A percentile compares a stretch with the other conserved stretches of the same genome.
These are phyloP conservation scores for Microtus pennsylvanicus DNA, from an alignment of 2,113 vertebrate genomes.

Conservation along the genomic window DNA sequence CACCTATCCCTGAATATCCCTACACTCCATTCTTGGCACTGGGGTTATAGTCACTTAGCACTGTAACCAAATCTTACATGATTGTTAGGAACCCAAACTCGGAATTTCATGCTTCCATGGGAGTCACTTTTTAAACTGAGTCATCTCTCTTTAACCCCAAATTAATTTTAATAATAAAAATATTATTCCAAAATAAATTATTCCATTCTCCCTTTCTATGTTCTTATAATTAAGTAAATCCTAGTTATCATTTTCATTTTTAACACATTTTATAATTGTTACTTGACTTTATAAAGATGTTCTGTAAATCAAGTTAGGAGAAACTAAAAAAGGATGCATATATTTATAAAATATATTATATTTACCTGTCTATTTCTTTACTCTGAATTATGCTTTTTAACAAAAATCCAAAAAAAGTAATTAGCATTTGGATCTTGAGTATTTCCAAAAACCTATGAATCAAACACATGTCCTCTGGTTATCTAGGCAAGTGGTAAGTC, in stretches of 20 bases:
- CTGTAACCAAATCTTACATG: not conserved
- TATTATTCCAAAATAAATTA: not conserved
- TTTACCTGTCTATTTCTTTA: not conserved
- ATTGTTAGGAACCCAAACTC: not conserved
- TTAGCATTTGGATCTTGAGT: not conserved
- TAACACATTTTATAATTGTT: not conserved
- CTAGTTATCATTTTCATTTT: not conserved
- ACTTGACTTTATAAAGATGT: not conserved
- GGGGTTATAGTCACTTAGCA: not conserved
- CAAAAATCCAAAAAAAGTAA: no score
- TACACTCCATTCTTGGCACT: not conserved
- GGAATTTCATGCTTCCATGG: not conserved
- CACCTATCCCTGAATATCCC: not conserved
- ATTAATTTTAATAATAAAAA: not conserved
- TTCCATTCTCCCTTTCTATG: not conserved
- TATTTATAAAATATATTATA: not conserved
- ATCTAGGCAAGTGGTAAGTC: not conserved
- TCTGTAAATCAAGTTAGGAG: not conserved
- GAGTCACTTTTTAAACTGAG: not conserved
- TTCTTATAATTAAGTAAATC: not conserved
- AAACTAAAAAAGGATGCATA: not conserved
- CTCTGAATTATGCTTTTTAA: not conserved
- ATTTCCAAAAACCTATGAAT: not conserved
- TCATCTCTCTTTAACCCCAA: not conserved
- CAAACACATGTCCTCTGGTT: not conserved